Evolutionary conservation across 2,797 vertebrate species (phyloP).

Genomic region (Sternarchorhynchus goeldii): DNA sequence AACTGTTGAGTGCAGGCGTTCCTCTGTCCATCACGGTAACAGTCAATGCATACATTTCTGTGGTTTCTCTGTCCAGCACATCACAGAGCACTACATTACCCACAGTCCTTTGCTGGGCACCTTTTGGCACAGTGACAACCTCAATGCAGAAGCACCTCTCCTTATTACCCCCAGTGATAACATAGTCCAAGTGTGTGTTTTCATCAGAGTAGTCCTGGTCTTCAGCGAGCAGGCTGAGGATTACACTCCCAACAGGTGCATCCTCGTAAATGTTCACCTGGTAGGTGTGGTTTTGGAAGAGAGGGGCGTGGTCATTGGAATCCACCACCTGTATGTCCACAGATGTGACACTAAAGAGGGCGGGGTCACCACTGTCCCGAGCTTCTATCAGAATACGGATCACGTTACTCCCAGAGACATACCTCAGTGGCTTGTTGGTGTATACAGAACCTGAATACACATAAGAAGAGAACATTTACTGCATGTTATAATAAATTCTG

Average conservation of each 20-base stretch:
- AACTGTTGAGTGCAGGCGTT: constrained; percentile 78
- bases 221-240: constrained; percentile 79
- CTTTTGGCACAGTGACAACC: constrained; percentile 65
- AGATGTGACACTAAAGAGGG: constrained; percentile 74
- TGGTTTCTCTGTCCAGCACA: constrained; percentile 80
- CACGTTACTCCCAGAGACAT: constrained; percentile 67
- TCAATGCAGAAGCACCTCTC: constrained; percentile 82
- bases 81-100: constrained; percentile 80
- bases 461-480: not conserved
- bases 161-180: constrained; percentile 78
- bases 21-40: constrained; percentile 83
- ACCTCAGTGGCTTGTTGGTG: constrained; percentile 69
- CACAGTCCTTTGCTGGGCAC: constrained; percentile 68
- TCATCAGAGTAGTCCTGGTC: constrained; percentile 80
- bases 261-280: constrained; percentile 81
- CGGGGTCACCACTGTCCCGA: constrained; percentile 79
- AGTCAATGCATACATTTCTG: constrained; percentile 73
- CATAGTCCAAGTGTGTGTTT: constrained; percentile 80
- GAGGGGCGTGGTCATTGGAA: constrained; percentile 80
- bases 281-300: constrained; percentile 78
- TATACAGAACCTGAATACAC: constrained; percentile 84
- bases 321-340: constrained; percentile 80
- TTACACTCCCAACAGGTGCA: constrained; percentile 69
- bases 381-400: constrained; percentile 85
- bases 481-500: not conserved